Conservation (phyloP, 2,797 vertebrate genomes). For the Parauchenoglanis ngamensis region DNA sequence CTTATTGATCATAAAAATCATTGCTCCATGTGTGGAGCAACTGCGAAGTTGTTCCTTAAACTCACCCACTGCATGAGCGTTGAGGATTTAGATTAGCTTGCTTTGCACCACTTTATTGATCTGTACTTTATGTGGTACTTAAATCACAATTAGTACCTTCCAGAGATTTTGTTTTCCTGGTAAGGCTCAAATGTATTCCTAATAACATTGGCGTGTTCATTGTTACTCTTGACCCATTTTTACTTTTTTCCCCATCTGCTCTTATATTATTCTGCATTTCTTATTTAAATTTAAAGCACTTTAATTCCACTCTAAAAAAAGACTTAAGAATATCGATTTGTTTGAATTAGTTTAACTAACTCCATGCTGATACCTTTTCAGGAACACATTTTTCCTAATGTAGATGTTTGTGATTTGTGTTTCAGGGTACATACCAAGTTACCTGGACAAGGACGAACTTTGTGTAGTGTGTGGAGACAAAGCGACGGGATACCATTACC, state of each 20-base stretch:
- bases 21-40: constrained; percentile 45
- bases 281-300: neutral
- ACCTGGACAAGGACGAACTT: constrained; percentile 98
- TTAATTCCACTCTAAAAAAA: neutral
- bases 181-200: neutral
- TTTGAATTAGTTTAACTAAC: neutral
- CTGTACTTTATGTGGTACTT: neutral
- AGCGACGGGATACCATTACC: constrained; percentile 97
- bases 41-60: constrained; percentile 4
- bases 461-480: constrained; percentile 98
- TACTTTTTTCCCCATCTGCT: neutral
- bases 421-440: constrained; percentile 97
- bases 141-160: neutral
- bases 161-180: neutral
- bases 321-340: neutral
- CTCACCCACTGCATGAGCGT: neutral
- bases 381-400: neutral
- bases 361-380: neutral
- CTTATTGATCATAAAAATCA: constrained; percentile 64
- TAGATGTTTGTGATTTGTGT: constrained; percentile 3
- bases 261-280: neutral
- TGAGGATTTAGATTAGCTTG: constrained; percentile 19
- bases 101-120: neutral
- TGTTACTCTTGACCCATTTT: neutral
- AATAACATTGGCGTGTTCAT: neutral